A percentile compares a stretch with the other conserved stretches of the same genome.
Evolutionary conservation across 2,888 invertebrate genomes (phyloP).

Genomic region (Harpagoxenus sublaevis): DNA sequence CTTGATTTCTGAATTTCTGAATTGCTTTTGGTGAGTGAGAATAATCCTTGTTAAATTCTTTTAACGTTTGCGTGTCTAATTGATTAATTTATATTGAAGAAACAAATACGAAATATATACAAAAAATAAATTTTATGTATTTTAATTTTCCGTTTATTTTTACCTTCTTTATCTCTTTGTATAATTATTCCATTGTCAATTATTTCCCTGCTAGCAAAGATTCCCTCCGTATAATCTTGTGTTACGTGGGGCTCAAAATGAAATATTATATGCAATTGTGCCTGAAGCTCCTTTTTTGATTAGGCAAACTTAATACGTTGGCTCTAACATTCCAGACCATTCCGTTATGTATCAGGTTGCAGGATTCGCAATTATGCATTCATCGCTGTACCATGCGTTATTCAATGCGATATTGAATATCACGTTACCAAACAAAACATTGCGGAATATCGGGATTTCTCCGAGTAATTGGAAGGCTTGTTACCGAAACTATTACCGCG

Average conservation of each 20-base stretch:
- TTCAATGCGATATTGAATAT: conserved; percentile 68
- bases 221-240: conserved; percentile 1
- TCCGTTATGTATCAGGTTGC: conserved; percentile 59
- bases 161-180: neutral
- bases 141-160: neutral
- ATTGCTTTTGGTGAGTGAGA: neutral
- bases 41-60: neutral
- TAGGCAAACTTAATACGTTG: conserved; percentile 52
- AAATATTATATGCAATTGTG: conserved; percentile 25
- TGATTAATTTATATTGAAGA: neutral
- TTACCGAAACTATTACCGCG: conserved; percentile 63
- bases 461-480: conserved; percentile 64
- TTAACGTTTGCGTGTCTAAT: neutral
- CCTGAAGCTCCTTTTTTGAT: conserved; percentile 47
- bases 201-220: neutral
- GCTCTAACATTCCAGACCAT: conserved; percentile 35
- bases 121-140: neutral
- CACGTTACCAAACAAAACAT: conserved; percentile 66
- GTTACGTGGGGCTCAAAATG: conserved; percentile 20
- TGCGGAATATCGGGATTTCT: conserved; percentile 54
- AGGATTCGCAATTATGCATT: conserved; percentile 68
- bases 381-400: conserved; percentile 46
- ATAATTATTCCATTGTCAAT: conserved; percentile 9
- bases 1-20: neutral
- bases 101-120: neutral